Evolutionary conservation across 2,888 invertebrate genomes (phyloP), one percentile per base, ranked within the genome.

Genomic region (Leucania comma): DNA sequence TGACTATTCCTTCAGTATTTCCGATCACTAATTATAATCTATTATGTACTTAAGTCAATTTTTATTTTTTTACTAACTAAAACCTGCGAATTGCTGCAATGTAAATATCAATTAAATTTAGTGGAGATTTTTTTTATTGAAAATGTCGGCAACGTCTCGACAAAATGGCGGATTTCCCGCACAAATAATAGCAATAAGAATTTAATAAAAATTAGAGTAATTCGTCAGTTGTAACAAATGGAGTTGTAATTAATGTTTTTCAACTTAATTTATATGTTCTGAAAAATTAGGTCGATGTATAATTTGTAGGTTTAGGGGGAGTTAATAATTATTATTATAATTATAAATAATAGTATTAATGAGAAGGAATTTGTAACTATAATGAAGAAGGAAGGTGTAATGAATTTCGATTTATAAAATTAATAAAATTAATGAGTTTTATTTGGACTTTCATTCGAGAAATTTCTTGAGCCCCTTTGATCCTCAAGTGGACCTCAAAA

Each of bases 321-420:
- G 93, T 93, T 92, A 91, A 82, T 85, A 75, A 84, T 90, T 87
- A 92, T 90, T 88, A 91, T 91, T 88, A 90, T 91, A 90, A 93
- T 91, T 93, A 94, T 93, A 94, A 93, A 93, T 93, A 91, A 90
- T 92, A 91, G 87, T 78, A 80, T 88, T 93, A 93, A 92, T 89
- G 90, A 91, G 89, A 94, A 93, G 95, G 95, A 95, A 95, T 95
- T 95, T 95, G 95, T 95, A 95, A 95, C 89, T 94, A 95, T 94
- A 93, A 90, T 86, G 92, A 92, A 68, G 91, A 90, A 89, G 90
- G 89, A 90, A 91, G 93, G 92, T 95, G 94, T 95, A 94, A 94
- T 95, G 93, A 95, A 94, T 94, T 95, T 95, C 95, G 91, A 95
- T 95, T 95, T 95, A 95, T 95, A 95, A 95, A 95, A 94, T 93